A percentile compares a stretch with the other conserved stretches of the same genome.
These are phyloP conservation scores for Malaclemys terrapin DNA, from an alignment of 2,113 vertebrate genomes.

Conservation along the genomic window DNA sequence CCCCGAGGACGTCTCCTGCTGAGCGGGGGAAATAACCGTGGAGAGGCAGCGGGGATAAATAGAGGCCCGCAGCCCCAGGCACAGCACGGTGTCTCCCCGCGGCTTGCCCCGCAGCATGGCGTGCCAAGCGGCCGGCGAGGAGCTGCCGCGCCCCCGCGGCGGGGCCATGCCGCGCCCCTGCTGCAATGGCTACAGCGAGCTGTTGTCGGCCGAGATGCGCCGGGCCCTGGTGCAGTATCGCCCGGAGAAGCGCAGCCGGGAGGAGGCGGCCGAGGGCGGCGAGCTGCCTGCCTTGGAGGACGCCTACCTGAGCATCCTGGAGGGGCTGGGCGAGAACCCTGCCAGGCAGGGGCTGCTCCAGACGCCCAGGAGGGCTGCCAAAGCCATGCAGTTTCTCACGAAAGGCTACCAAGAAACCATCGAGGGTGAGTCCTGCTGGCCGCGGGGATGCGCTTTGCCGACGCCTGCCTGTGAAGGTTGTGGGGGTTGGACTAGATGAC, in stretches of 20 bases:
- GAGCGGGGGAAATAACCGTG: not conserved
- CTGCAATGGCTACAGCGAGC: conserved; percentile 60
- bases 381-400: conserved; percentile 88
- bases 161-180: conserved; percentile 43
- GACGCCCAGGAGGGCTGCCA: conserved; percentile 84
- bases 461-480: no score
- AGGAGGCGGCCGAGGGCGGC: conserved; percentile 63
- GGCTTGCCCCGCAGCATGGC: conserved; percentile 26
- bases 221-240: conserved; percentile 54
- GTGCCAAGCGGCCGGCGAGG: conserved; percentile 47
- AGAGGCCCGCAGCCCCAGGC: accelerated
- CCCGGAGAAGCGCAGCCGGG: conserved; percentile 69
- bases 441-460: no score
- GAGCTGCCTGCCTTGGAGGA: conserved; percentile 71
- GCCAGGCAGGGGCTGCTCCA: conserved; percentile 82
- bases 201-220: conserved; percentile 64
- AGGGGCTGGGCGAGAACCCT: conserved; percentile 82
- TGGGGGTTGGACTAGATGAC: no score
- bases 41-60: not conserved
- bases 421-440: conserved; percentile 72
- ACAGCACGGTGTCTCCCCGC: no score
- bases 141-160: conserved; percentile 55
- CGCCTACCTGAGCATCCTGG: conserved; percentile 83
- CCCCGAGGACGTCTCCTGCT: not conserved
- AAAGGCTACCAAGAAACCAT: conserved; percentile 86